phyloP scores from a whole-genome alignment of 2,797 vertebrate species.

The Coreius guichenoti region DNA sequence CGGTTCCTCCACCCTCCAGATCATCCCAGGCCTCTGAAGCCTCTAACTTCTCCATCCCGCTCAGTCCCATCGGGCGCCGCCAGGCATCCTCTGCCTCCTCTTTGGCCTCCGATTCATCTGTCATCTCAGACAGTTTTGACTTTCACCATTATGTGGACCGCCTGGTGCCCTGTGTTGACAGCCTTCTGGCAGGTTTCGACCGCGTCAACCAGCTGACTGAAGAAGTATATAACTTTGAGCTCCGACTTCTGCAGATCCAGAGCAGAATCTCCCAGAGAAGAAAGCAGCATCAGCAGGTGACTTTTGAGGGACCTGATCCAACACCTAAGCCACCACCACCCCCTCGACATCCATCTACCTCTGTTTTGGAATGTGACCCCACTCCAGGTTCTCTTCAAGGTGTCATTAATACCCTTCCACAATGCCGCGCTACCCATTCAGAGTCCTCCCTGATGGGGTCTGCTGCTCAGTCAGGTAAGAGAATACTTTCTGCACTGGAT shows the following conservation, averaged over 20 bases:
- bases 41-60: conserved; percentile 60
- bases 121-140: conserved; percentile 62
- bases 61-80: conserved; percentile 51
- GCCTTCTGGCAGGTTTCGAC: conserved; percentile 76
- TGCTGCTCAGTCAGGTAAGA: conserved; percentile 25
- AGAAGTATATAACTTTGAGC: conserved; percentile 75
- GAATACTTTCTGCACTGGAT: conserved; percentile 35
- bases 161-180: conserved; percentile 69
- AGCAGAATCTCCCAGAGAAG: conserved; percentile 39
- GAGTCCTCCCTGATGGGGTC: conserved; percentile 64
- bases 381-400: conserved; percentile 36
- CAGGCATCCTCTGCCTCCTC: conserved; percentile 68
- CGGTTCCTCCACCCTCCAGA: conserved; percentile 75
- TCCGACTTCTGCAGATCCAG: conserved; percentile 67
- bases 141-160: conserved; percentile 71
- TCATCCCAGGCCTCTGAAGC: conserved; percentile 71
- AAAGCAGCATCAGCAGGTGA: conserved; percentile 33
- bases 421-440: conserved; percentile 67
- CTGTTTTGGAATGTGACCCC: conserved; percentile 40
- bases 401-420: conserved; percentile 39
- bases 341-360: conserved; percentile 58
- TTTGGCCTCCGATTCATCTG: conserved; percentile 67
- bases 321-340: conserved; percentile 26
- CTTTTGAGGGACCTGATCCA: conserved; percentile 51
- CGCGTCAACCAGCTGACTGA: conserved; percentile 74